A percentile compares a stretch with the other conserved stretches of the same genome.
phyloP scores from a whole-genome alignment of 2,113 vertebrate genomes.

The Trematocara macrostoma region DNA sequence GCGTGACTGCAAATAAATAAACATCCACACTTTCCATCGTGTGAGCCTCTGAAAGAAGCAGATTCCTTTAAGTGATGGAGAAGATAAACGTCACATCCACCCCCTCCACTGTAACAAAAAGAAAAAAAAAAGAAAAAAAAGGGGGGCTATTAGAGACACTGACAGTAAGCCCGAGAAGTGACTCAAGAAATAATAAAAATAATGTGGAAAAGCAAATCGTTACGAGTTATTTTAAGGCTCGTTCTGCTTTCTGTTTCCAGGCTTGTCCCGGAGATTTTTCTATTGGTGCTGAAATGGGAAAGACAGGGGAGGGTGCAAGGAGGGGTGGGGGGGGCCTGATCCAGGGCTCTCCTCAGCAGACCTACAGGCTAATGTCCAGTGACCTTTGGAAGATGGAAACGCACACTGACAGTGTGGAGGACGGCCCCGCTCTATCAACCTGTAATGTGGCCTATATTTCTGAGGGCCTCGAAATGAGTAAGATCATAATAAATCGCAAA shows the following conservation, averaged over 20 bases:
- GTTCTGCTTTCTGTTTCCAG: neutral
- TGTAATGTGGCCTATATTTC: slow-evolving; percentile 1
- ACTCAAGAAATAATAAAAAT: neutral
- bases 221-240: neutral
- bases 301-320: slow-evolving; percentile 18
- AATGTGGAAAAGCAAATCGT: neutral
- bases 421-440: neutral
- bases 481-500: neutral
- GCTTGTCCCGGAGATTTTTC: slow-evolving; percentile 6
- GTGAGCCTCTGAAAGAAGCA: neutral
- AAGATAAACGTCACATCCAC: neutral
- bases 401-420: slow-evolving; percentile 50
- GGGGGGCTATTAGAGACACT: neutral
- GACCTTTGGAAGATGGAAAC: slow-evolving; percentile 72
- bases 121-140: rapidly evolving
- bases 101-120: neutral
- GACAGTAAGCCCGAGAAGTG: neutral
- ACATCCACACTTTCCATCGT: neutral
- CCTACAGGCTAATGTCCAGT: slow-evolving; percentile 63
- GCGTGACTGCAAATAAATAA: neutral
- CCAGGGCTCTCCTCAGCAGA: slow-evolving; percentile 23
- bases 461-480: neutral
- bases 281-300: neutral
- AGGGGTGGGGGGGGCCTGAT: neutral
- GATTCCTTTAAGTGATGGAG: neutral